Evolutionary conservation across 2,113 vertebrate species (phyloP).

Genomic region (Mionectes macconnelli): DNA sequence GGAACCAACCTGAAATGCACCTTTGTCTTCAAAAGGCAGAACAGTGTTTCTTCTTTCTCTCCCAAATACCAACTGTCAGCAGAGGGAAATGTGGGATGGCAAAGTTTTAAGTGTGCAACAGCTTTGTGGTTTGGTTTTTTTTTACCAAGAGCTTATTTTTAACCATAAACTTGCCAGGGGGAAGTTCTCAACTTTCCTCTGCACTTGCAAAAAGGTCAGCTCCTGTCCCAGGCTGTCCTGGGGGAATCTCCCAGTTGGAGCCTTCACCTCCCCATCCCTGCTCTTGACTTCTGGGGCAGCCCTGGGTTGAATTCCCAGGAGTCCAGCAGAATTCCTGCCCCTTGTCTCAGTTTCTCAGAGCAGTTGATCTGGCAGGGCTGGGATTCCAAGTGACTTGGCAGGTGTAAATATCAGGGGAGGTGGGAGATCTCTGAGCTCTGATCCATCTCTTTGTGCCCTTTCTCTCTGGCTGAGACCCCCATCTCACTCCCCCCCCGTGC

Average conservation of each 20-base stretch:
- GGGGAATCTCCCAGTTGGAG: neutral
- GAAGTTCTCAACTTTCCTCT: neutral
- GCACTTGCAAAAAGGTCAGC: neutral
- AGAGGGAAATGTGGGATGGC: neutral
- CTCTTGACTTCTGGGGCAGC: neutral
- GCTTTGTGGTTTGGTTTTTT: neutral
- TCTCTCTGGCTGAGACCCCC: neutral
- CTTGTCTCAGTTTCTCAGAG: neutral
- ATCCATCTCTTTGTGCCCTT: neutral
- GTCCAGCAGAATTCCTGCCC: neutral
- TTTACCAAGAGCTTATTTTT: neutral
- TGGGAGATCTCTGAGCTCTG: neutral
- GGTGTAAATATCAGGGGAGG: neutral
- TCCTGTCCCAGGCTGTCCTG: neutral
- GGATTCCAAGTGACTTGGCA: neutral
- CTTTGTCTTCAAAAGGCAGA: neutral
- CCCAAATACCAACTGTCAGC: neutral
- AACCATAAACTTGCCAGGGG: neutral
- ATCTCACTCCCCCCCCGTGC: neutral
- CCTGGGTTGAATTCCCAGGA: rapidly evolving
- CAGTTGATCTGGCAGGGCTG: neutral
- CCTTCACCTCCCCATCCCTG: too few relatives aligned
- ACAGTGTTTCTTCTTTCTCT: neutral
- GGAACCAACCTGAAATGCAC: neutral
- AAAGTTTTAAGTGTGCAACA: neutral